Evolutionary conservation across 1,140 invertebrate genomes (phyloP).

Genomic region (Acromyrmex heyeri): DNA sequence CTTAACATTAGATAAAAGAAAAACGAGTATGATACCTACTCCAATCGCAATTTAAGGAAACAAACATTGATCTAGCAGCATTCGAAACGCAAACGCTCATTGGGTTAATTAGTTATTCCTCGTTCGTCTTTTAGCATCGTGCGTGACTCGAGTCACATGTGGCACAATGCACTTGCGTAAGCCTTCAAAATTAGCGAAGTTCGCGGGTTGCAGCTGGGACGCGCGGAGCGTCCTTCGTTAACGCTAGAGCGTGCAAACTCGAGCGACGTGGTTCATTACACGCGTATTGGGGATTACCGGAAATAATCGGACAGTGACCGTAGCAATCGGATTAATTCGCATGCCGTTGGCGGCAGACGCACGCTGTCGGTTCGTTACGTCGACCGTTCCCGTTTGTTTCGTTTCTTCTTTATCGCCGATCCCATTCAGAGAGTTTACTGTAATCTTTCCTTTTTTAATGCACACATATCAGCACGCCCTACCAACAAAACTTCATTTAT

Average conservation of each 20-base stretch:
- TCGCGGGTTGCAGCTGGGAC: constrained; percentile 9
- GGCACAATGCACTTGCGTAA: constrained; percentile 55
- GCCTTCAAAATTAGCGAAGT: constrained; percentile 60
- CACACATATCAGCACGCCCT: constrained; percentile 11
- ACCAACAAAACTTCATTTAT: constrained; percentile 37
- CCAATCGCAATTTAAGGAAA: neutral
- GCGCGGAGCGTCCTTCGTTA: constrained; percentile 38
- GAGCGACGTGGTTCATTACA: constrained; percentile 62
- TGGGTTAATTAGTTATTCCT: constrained; percentile 39
- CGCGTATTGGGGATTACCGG: constrained; percentile 62
- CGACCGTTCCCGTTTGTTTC: constrained; percentile 32
- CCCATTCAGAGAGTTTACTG: neutral
- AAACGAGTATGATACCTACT: neutral
- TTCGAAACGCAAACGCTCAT: neutral
- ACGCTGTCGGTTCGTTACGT: constrained; percentile 48
- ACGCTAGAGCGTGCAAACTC: constrained; percentile 48
- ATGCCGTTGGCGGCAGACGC: constrained; percentile 36
- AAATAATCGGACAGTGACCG: constrained; percentile 69
- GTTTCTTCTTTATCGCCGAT: constrained; percentile 30
- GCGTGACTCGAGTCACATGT: constrained; percentile 56
- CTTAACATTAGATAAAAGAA: neutral
- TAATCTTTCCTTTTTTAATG: constrained; percentile 53
- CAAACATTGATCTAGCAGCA: neutral
- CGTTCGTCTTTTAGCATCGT: constrained; percentile 43
- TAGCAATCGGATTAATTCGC: constrained; percentile 60